Percentiles rank a stretch among this genome's conserved stretches.
Evolutionary conservation across 2,888 invertebrate genomes (phyloP).

Genomic region (Ommatoiulus sabulosus): DNA sequence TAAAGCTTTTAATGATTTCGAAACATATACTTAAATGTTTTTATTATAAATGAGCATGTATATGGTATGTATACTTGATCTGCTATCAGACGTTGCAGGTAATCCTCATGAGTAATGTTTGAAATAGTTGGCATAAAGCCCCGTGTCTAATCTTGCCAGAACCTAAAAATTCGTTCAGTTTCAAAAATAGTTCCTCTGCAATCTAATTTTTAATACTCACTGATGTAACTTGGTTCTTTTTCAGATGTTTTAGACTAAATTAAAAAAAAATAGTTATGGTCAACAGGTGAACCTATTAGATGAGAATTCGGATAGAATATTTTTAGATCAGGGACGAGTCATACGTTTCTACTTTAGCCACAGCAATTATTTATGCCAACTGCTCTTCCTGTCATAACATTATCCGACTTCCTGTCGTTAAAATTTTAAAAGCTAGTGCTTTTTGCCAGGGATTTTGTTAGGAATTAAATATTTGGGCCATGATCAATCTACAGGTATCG

Average conservation of each 20-base stretch:
- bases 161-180: background rate
- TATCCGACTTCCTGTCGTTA: background rate
- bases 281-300: constrained; percentile 39
- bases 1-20: background rate
- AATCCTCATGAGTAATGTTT: constrained; percentile 29
- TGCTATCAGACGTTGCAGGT: background rate
- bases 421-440: background rate
- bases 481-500: background rate
- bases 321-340: background rate
- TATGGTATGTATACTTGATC: background rate
- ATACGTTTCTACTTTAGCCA: background rate
- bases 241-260: background rate
- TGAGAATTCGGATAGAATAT: background rate
- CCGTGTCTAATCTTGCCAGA: background rate
- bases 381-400: constrained; percentile 27
- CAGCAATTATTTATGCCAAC: background rate
- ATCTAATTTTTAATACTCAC: background rate
- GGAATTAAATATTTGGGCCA: background rate
- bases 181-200: constrained; percentile 41
- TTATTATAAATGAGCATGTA: background rate
- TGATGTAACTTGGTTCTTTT: constrained; percentile 3
- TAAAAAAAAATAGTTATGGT: background rate
- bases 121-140: constrained; percentile 7
- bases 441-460: background rate
- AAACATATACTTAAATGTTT: background rate